phyloP scores from a whole-genome alignment of 1,140 invertebrate genomes.

The Leptinotarsa texana region DNA sequence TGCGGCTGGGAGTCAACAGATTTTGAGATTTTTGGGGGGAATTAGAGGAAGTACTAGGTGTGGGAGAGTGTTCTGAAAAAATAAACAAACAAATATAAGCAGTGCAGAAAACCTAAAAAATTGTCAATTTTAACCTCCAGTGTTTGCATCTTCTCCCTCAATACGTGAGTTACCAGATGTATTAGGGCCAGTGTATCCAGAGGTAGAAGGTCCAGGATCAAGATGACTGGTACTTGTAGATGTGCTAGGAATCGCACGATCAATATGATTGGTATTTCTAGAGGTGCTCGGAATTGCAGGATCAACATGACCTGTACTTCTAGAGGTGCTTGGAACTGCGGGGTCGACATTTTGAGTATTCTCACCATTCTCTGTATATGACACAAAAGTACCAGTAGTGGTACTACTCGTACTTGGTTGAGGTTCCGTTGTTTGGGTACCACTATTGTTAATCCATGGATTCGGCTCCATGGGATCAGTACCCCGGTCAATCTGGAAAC shows the following conservation, averaged over 20 bases:
- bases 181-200: neutral
- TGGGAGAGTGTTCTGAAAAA: neutral
- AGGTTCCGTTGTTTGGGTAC: slow-evolving; percentile 42
- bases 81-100: neutral
- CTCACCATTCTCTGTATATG: neutral
- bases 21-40: slow-evolving; percentile 30
- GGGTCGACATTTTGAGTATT: neutral
- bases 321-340: neutral
- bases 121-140: neutral
- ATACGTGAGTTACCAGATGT: neutral
- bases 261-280: neutral
- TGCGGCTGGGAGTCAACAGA: slow-evolving; percentile 43
- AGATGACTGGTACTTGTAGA: too few species aligned
- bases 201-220: neutral
- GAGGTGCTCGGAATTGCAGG: neutral
- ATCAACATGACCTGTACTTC: slow-evolving; percentile 6
- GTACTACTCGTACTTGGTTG: slow-evolving; percentile 24
- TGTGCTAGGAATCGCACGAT: neutral
- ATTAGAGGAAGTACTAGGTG: slow-evolving; percentile 8
- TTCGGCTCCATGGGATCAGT: slow-evolving; percentile 68
- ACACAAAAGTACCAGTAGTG: slow-evolving; percentile 24
- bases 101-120: too few species aligned
- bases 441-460: slow-evolving; percentile 37
- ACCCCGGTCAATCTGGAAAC: slow-evolving; percentile 64
- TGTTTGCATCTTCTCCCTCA: neutral